These are phyloP conservation scores for Centropus bengalensis DNA, from an alignment of 2,113 vertebrate genomes.

Conservation along the genomic window DNA sequence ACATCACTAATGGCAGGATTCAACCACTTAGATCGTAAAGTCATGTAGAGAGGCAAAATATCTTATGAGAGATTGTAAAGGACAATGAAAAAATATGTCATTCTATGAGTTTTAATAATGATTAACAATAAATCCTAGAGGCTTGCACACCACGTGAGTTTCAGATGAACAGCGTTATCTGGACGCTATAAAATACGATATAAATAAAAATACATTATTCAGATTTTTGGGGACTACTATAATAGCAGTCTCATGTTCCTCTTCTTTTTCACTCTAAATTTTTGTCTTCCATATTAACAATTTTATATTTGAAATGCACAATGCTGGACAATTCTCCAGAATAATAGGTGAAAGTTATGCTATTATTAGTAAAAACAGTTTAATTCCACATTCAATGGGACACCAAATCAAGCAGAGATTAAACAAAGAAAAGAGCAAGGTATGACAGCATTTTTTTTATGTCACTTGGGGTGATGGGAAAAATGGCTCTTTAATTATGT, in stretches of 20 bases:
- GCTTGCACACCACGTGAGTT: neutral
- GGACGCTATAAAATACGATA: too few species aligned
- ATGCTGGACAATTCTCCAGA: neutral
- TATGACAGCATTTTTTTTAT: neutral
- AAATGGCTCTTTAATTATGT: neutral
- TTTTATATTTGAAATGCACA: neutral
- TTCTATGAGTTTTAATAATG: neutral
- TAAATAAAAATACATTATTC: neutral
- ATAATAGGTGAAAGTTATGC: neutral
- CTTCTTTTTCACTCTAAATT: neutral
- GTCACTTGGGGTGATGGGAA: neutral
- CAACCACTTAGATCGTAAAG: neutral
- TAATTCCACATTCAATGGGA: neutral
- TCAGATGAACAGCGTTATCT: neutral
- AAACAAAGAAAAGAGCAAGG: neutral
- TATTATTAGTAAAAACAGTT: neutral
- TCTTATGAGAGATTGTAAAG: neutral
- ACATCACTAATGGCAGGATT: neutral
- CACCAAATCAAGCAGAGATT: neutral
- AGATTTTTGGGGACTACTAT: neutral
- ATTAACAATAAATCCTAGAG: neutral
- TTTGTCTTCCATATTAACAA: neutral
- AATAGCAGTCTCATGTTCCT: neutral
- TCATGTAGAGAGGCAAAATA: neutral
- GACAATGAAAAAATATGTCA: neutral